Base-by-base conservation (phyloP, 1,140 invertebrate genomes). In the Bilobella aurantiaca region DNA sequence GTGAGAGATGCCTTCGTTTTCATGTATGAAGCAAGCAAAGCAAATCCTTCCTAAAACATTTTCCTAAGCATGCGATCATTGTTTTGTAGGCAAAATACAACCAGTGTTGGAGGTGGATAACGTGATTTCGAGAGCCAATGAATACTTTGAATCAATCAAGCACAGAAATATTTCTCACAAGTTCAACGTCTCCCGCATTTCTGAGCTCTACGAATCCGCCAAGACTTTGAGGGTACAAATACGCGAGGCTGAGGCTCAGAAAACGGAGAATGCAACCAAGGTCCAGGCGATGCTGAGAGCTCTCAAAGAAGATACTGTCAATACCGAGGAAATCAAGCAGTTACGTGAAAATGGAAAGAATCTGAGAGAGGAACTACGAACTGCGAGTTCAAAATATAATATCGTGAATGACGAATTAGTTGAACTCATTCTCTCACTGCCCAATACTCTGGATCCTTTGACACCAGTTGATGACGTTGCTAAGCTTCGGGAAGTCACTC, bases 381-480 rank as follows among this genome's bases (percentile, higher is more conserved):
- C 16, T 8, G 61, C 66, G 8, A 61, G 16, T 16, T 18, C 8
- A 5, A 25, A 64, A 21, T 72, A 65, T 21, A 66, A 66, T 84
- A 23, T 84, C 80, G 74, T 78, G 74, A 63, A 73, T 87, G 46
- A 83, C 80, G 74, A 80, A 18, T 72, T 87, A 47, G 83, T 87
- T 72, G 83, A 86, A 72, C 75, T 76, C 59, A 78, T 84, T 0
- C 77, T 89, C 46, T 79, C 79, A 72, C 71, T 89, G 57, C 87
- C 88, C 0, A 88, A 87, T 73, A 68, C 74, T 60, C 70, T 89
- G 25, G 83, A 89, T 76, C 62, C 75, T n/a, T 76, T 75, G 49
- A 87, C 86, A 29, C 85, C 86, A 2, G 30, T 29, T 1, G 32
- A 72, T 25, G 47, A 72, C 2, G 65, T 75, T 53, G 72, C 76